Evolutionary conservation across 1,140 invertebrate genomes (phyloP).

Genomic region (Rhizoglyphus robini): DNA sequence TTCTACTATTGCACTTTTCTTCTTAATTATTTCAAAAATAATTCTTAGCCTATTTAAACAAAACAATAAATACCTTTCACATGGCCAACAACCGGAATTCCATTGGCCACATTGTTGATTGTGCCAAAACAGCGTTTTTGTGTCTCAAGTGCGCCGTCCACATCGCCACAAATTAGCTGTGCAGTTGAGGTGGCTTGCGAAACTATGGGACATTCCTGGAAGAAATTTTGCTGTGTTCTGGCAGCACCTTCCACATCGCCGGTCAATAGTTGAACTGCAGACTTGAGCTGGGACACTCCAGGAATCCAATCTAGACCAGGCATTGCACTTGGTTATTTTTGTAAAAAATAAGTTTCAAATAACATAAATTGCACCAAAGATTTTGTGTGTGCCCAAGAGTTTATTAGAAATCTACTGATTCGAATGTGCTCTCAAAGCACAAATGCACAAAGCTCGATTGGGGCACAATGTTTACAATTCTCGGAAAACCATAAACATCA

Average conservation of each 20-base stretch:
- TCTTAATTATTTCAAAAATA: neutral
- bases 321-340: no score
- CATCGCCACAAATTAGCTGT: constrained; percentile 8
- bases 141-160: constrained; percentile 16
- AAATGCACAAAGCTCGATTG: no score
- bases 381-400: no score
- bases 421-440: no score
- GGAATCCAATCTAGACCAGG: constrained; percentile 14
- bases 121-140: constrained; percentile 11
- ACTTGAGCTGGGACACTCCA: constrained; percentile 23
- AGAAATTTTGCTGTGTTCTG: constrained; percentile 22
- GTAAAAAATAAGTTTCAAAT: no score
- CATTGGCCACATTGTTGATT: constrained; percentile 19
- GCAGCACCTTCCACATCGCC: constrained; percentile 23
- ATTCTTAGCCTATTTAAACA: no score
- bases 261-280: constrained; percentile 18
- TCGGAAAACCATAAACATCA: no score
- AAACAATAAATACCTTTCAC: constrained; percentile 15
- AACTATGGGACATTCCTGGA: constrained; percentile 20
- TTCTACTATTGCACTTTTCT: neutral
- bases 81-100: constrained; percentile 26
- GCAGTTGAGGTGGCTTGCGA: constrained; percentile 18
- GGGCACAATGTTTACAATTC: no score
- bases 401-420: no score
- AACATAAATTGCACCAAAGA: no score